phyloP scores from a whole-genome alignment of 2,888 invertebrate species.

The Nomada lathburiana region DNA sequence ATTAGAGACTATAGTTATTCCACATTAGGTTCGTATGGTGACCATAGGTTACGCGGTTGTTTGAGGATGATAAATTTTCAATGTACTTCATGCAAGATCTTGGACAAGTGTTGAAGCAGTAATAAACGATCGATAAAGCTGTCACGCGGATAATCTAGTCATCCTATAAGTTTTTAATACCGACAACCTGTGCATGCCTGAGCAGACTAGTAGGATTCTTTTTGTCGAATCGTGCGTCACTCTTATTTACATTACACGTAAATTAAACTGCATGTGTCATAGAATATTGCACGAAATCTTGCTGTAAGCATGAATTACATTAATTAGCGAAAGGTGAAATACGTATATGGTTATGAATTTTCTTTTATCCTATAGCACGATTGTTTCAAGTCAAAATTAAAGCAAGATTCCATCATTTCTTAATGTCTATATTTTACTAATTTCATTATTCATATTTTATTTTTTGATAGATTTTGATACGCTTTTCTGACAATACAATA shows the following conservation, averaged over 20 bases:
- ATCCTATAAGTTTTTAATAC: constrained; percentile 56
- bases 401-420: too few relatives aligned
- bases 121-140: constrained; percentile 58
- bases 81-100: constrained; percentile 55
- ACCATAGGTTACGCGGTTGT: constrained; percentile 41
- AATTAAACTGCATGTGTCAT: not conserved
- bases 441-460: not conserved
- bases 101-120: constrained; percentile 39
- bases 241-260: not conserved
- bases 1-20: not conserved
- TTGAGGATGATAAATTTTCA: constrained; percentile 46
- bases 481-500: too few relatives aligned
- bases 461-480: not conserved
- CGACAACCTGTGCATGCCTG: constrained; percentile 33
- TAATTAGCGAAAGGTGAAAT: not conserved
- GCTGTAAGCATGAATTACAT: not conserved
- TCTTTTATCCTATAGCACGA: not conserved
- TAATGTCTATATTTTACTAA: too few relatives aligned
- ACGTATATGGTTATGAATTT: not conserved
- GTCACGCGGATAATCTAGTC: constrained; percentile 50
- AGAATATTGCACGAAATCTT: not conserved
- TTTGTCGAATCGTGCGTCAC: constrained; percentile 23
- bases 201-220: constrained; percentile 43
- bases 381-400: not conserved
- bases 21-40: not conserved